Conservation (phyloP, 2,113 vertebrate species). For the Microtus pennsylvanicus region DNA sequence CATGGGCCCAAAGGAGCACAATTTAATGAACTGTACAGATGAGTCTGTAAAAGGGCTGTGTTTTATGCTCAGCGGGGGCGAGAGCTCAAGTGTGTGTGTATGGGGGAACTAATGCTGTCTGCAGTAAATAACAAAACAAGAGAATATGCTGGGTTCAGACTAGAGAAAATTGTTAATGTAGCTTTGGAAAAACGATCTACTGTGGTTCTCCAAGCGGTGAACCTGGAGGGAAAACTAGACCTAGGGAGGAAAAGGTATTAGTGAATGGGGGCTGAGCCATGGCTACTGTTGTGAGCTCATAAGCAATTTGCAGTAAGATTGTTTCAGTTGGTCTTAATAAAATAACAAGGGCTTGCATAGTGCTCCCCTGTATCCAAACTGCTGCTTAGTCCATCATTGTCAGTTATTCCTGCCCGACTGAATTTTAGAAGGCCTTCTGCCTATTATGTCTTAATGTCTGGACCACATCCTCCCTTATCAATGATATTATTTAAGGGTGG, state of each 20-base stretch:
- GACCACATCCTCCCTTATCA: neutral
- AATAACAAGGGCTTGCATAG: neutral
- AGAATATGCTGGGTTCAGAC: neutral
- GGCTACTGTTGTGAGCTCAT: neutral
- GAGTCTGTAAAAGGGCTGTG: neutral
- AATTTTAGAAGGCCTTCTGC: neutral
- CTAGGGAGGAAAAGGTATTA: neutral
- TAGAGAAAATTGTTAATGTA: neutral
- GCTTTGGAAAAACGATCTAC: constrained; percentile 44
- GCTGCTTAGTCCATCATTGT: neutral
- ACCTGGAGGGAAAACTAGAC: neutral
- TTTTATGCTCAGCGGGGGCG: neutral
- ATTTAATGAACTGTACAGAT: constrained; percentile 59
- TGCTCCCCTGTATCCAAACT: neutral
- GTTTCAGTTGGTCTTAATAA: neutral
- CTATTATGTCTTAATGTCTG: neutral
- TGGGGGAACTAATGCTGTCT: neutral
- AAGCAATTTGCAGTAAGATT: neutral
- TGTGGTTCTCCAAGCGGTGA: neutral
- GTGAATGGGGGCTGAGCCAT: accelerated
- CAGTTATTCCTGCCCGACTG: neutral
- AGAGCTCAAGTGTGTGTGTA: neutral
- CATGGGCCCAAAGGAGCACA: neutral
- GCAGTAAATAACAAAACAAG: constrained; percentile 14
- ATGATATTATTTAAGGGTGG: neutral